Conservation (phyloP, 2,113 vertebrate genomes). For the Toxostoma redivivum region DNA sequence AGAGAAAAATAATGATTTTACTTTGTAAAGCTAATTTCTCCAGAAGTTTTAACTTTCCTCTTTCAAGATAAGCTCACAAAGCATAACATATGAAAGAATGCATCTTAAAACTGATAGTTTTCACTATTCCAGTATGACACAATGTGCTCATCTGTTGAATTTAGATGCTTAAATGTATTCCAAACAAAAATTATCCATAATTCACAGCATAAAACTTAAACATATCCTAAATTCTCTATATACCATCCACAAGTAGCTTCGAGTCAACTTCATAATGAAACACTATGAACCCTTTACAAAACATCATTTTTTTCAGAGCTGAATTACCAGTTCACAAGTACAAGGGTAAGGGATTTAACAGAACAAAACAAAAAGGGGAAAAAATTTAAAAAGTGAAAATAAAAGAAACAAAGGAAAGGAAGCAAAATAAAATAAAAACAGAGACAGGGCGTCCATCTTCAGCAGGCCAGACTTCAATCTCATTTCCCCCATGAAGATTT, state of each 20-base stretch:
- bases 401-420: conserved; percentile 76
- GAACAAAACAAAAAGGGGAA: background rate
- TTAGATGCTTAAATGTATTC: background rate
- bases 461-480: conserved; percentile 95
- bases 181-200: background rate
- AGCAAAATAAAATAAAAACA: conserved; percentile 86
- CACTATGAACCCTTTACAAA: background rate
- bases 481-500: conserved; percentile 98
- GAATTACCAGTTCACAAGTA: background rate
- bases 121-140: conserved; percentile 18
- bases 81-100: background rate
- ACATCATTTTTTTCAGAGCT: background rate
- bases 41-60: background rate
- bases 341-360: background rate
- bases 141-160: background rate
- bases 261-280: background rate
- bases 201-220: background rate
- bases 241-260: background rate
- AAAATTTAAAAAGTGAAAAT: background rate
- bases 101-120: background rate
- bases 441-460: conserved; percentile 99
- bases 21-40: background rate
- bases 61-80: conserved; percentile 1
- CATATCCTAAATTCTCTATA: background rate
- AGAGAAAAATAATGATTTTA: conserved; percentile 15